A percentile compares a stretch with the other conserved stretches of the same genome.
These are phyloP conservation scores for Cataglyphis cursor DNA, from an alignment of 2,888 invertebrate species.

Conservation along the genomic window DNA sequence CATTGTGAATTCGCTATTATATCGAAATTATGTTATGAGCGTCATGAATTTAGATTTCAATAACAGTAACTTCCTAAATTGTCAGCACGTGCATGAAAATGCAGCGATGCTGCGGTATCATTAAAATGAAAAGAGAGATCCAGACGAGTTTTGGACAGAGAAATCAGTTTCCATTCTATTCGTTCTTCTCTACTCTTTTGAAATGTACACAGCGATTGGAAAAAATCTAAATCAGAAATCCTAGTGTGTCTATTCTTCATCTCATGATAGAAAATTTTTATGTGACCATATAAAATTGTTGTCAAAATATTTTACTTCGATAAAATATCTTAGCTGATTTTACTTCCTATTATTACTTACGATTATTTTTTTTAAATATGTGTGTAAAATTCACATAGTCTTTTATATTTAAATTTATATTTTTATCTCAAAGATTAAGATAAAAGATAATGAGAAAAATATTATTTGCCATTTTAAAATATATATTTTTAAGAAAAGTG, in stretches of 20 bases:
- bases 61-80: conserved; percentile 52
- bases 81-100: conserved; percentile 51
- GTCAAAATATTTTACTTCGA: not conserved
- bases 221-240: conserved; percentile 37
- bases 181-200: conserved; percentile 21
- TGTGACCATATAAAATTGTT: conserved; percentile 10
- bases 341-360: not conserved
- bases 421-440: not conserved
- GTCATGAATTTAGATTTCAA: conserved; percentile 43
- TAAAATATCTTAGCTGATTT: not conserved
- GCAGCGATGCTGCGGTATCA: conserved; percentile 44
- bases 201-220: conserved; percentile 3
- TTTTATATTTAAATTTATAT: not conserved
- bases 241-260: conserved; percentile 5
- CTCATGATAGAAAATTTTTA: conserved; percentile 19
- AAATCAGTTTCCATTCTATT: conserved; percentile 36
- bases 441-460: not conserved
- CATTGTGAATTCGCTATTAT: conserved; percentile 35
- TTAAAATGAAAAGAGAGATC: conserved; percentile 42
- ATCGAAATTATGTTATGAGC: conserved; percentile 36
- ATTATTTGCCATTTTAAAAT: not conserved
- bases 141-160: conserved; percentile 43
- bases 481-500: not conserved
- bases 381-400: not conserved
- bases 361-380: not conserved